These are phyloP conservation scores for Drosophila multiciliata DNA, from an alignment of 2,888 invertebrate genomes.

Conservation along the genomic window DNA sequence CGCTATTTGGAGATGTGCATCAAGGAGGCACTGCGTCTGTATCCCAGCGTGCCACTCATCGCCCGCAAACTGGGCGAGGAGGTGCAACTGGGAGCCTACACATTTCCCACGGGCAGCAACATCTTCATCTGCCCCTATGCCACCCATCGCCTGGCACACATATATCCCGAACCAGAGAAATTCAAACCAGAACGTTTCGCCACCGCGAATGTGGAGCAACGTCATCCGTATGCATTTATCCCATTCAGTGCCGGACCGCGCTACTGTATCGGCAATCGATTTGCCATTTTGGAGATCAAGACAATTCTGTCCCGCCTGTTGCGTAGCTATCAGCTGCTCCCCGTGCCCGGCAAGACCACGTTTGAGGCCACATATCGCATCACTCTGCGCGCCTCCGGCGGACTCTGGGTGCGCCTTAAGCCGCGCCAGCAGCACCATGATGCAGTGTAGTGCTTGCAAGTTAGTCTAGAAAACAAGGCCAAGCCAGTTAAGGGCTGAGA, in stretches of 20 bases:
- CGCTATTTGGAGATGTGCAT: slow-evolving; percentile 89
- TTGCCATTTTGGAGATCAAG: slow-evolving; percentile 87
- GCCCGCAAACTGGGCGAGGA: slow-evolving; percentile 84
- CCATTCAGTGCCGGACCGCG: slow-evolving; percentile 88
- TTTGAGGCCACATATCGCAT: slow-evolving; percentile 86
- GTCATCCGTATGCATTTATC: slow-evolving; percentile 87
- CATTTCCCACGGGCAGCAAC: slow-evolving; percentile 86
- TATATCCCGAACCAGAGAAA: slow-evolving; percentile 86
- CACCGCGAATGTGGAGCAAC: slow-evolving; percentile 85
- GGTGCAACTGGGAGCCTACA: slow-evolving; percentile 84
- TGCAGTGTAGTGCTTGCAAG: slow-evolving; percentile 7
- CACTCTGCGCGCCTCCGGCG: slow-evolving; percentile 87
- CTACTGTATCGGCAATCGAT: slow-evolving; percentile 87
- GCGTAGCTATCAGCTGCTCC: slow-evolving; percentile 85
- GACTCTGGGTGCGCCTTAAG: slow-evolving; percentile 86
- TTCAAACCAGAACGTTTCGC: slow-evolving; percentile 87
- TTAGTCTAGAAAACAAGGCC: slow-evolving; percentile 26
- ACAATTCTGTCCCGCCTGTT: slow-evolving; percentile 86
- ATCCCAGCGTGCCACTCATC: slow-evolving; percentile 84
- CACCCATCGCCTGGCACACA: slow-evolving; percentile 86
- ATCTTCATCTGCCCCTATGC: slow-evolving; percentile 86
- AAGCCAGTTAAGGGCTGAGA: slow-evolving; percentile 4
- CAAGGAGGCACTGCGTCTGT: slow-evolving; percentile 88
- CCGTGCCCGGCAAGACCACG: slow-evolving; percentile 86
- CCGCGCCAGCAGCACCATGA: slow-evolving; percentile 54